Evolutionary conservation across 2,797 vertebrate genomes (phyloP).

Genomic region (Antennarius maculatus): DNA sequence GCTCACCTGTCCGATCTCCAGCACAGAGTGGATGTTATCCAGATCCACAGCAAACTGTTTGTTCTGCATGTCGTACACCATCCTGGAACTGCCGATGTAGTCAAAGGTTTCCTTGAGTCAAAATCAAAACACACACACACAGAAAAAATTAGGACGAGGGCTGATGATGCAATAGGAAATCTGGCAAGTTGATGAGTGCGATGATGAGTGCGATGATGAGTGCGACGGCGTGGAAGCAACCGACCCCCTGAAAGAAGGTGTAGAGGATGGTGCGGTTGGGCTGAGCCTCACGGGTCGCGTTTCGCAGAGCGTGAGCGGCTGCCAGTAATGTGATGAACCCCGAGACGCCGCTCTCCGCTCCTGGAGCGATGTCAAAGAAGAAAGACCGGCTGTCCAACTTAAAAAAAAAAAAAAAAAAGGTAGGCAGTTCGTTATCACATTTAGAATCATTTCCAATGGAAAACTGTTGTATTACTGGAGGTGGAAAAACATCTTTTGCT

Average conservation of each 20-base stretch:
- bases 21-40: conserved; percentile 88
- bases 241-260: conserved; percentile 94
- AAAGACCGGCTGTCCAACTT: conserved; percentile 95
- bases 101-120: conserved; percentile 90
- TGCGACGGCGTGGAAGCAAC: conserved; percentile 33
- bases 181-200: not conserved
- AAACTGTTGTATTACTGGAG: no score
- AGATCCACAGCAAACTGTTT: conserved; percentile 86
- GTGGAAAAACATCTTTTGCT: no score
- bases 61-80: conserved; percentile 95
- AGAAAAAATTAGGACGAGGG: not conserved
- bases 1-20: conserved; percentile 94
- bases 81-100: conserved; percentile 95
- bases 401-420: no score
- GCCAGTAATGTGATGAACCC: conserved; percentile 90
- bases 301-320: conserved; percentile 83
- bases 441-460: no score
- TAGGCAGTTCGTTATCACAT: no score
- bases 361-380: conserved; percentile 91
- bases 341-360: conserved; percentile 86
- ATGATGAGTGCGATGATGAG: no score
- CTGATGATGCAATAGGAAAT: no score
- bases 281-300: conserved; percentile 74
- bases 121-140: not conserved
- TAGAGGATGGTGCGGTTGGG: conserved; percentile 86